These are phyloP conservation scores for Leptosomus discolor DNA, from an alignment of 2,113 vertebrate species.

Conservation along the genomic window DNA sequence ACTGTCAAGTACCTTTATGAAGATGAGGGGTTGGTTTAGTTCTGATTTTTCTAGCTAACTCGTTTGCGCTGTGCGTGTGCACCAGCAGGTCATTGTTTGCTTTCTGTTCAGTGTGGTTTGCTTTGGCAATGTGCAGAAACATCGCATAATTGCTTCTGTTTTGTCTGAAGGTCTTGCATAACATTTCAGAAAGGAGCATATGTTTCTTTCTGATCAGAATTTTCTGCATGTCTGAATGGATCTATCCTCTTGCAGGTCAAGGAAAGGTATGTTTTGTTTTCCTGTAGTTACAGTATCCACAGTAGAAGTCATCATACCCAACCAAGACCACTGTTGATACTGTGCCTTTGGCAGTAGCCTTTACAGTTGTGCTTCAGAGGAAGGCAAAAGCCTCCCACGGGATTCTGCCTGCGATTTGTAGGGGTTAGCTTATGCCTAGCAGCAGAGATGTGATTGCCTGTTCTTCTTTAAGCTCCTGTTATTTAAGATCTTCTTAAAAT, in stretches of 20 bases:
- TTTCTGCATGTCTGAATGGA: constrained; percentile 61
- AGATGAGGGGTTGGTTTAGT: constrained; percentile 82
- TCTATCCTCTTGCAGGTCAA: constrained; percentile 43
- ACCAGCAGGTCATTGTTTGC: constrained; percentile 24
- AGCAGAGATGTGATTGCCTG: not conserved
- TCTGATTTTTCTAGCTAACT: constrained; percentile 37
- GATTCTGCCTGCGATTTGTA: not conserved
- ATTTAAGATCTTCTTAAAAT: constrained; percentile 19
- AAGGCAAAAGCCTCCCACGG: not conserved
- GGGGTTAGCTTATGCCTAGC: constrained; percentile 9
- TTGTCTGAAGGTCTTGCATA: constrained; percentile 54
- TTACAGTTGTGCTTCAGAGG: not conserved
- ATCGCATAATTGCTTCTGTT: constrained; percentile 52
- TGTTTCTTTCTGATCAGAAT: constrained; percentile 25
- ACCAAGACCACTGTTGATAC: not conserved
- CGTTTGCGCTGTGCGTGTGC: not conserved
- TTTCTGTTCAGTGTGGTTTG: constrained; percentile 6
- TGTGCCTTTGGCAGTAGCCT: constrained; percentile 13
- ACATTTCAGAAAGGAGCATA: constrained; percentile 42
- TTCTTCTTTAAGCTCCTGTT: constrained; percentile 3
- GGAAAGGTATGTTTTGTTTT: constrained; percentile 34
- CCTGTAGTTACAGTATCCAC: not conserved
- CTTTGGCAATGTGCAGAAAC: constrained; percentile 53
- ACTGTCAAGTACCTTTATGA: constrained; percentile 86
- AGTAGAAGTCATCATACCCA: not conserved